Base-by-base conservation (phyloP, 2,888 invertebrate species). In the Drosophila koepferae region DNA sequence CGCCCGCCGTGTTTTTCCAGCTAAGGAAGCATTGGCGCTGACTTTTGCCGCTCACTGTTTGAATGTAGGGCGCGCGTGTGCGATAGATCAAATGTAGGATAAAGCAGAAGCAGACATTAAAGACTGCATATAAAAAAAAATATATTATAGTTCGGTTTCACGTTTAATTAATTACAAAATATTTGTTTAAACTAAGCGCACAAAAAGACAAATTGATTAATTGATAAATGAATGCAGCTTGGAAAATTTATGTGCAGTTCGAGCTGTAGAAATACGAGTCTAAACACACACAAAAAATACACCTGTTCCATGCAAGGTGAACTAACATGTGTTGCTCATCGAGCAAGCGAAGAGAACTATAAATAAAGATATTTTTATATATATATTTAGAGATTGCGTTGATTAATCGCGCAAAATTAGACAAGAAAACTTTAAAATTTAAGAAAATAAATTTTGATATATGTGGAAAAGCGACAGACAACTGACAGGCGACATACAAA, bases 361-460 rank as follows among this genome's bases (percentile, higher is more conserved):
- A 77, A 85, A 85, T 85, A 85, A 23, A 41, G n/a, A 55, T n/a
- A 54, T 36, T 28, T 23, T 28, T 9, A 38, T 14, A 36, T 38
- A 28, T 16, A 54, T 23, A 48, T 41, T 76, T 71, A 67, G 60
- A 71, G 49, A 8, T 14, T n/a, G 18, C 44, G 59, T 65, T 86
- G 86, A 86, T 90, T 88, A 90, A 86, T 90, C 68, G 79, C 77
- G 81, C 89, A 80, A 88, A 86, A 86, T 86, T 86, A 90, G 90
- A 86, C 70, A 83, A 65, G 71, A 89, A 86, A 86, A 72, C 36
- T 51, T 85, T 73, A 63, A 69, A 78, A 75, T 73, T 64, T 56
- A 70, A 80, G 67, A 55, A 64, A 75, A 86, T 86, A 79, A 86
- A 89, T 89, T 69, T 72, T 81, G 86, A 89, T 86, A 79, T 81